phyloP scores from a whole-genome alignment of 2,888 invertebrate species.

The Pristionchus entomophagus region DNA sequence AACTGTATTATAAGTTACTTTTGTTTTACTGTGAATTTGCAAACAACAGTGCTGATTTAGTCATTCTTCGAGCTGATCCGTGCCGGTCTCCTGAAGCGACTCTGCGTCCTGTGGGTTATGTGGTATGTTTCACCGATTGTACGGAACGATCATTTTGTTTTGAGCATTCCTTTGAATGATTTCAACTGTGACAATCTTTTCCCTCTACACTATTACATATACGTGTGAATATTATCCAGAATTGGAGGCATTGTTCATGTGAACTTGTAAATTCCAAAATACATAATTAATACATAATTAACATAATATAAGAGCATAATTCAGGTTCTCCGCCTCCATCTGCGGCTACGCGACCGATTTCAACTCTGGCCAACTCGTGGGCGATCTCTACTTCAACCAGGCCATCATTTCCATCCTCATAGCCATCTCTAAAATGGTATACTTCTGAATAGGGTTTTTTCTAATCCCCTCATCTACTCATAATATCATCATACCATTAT shows the following conservation, averaged over 20 bases:
- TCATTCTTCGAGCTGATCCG: constrained; percentile 62
- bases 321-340: constrained; percentile 65
- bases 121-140: constrained; percentile 63
- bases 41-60: constrained; percentile 47
- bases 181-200: no score
- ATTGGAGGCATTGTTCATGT: no score
- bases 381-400: constrained; percentile 73
- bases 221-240: no score
- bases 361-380: constrained; percentile 70
- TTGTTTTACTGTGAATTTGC: not conserved
- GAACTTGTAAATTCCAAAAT: no score
- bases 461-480: no score
- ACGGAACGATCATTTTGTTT: no score
- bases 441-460: not conserved
- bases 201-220: no score
- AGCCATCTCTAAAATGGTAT: constrained; percentile 71
- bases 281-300: no score
- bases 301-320: no score
- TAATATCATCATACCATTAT: no score
- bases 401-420: constrained; percentile 72
- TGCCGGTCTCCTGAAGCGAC: constrained; percentile 61
- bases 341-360: constrained; percentile 75
- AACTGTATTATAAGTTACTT: no score
- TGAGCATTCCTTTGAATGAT: not conserved
- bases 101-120: constrained; percentile 73